phyloP scores from a whole-genome alignment of 92 coral and sea anemone genomes.

The Umimayanthus chanpuru region DNA sequence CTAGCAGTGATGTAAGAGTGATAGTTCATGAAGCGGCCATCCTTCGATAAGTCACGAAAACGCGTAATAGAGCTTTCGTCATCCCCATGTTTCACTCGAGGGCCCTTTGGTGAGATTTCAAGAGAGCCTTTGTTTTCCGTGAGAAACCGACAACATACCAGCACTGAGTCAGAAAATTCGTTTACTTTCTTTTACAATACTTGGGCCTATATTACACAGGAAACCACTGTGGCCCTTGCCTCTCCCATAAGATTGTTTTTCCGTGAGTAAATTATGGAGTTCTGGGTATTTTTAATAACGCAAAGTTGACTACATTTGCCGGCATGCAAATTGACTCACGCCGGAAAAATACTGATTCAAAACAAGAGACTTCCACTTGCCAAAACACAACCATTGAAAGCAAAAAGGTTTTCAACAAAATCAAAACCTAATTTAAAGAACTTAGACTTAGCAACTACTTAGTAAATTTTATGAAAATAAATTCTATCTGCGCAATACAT shows the following conservation, averaged over 20 bases:
- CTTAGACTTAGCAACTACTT: not conserved
- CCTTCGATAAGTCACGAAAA: slow-evolving; percentile 2
- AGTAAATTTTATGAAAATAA: not conserved
- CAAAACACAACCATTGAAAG: not conserved
- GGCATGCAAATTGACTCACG: slow-evolving; percentile 47
- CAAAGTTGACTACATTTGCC: slow-evolving; percentile 46
- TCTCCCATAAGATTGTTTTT: slow-evolving; percentile 49
- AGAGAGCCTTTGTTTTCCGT: slow-evolving; percentile 39
- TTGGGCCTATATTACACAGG: slow-evolving; percentile 47
- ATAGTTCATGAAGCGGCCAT: not conserved
- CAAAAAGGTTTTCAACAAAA: not conserved
- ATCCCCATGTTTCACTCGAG: slow-evolving; percentile 4
- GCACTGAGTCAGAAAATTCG: slow-evolving; percentile 36
- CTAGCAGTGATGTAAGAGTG: not conserved
- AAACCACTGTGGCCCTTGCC: slow-evolving; percentile 34
- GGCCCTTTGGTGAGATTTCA: slow-evolving; percentile 17
- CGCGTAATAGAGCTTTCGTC: slow-evolving; percentile 14
- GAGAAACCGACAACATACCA: slow-evolving; percentile 53
- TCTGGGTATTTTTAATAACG: slow-evolving; percentile 39
- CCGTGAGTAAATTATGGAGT: slow-evolving; percentile 45
- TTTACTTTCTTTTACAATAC: slow-evolving; percentile 31
- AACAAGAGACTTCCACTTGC: slow-evolving; percentile 17
- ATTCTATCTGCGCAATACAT: slow-evolving; percentile 26
- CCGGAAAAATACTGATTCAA: slow-evolving; percentile 20
- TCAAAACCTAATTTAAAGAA: not conserved